These are phyloP conservation scores for Conistra vaccinii DNA, from an alignment of 2,888 invertebrate species.

Conservation along the genomic window DNA sequence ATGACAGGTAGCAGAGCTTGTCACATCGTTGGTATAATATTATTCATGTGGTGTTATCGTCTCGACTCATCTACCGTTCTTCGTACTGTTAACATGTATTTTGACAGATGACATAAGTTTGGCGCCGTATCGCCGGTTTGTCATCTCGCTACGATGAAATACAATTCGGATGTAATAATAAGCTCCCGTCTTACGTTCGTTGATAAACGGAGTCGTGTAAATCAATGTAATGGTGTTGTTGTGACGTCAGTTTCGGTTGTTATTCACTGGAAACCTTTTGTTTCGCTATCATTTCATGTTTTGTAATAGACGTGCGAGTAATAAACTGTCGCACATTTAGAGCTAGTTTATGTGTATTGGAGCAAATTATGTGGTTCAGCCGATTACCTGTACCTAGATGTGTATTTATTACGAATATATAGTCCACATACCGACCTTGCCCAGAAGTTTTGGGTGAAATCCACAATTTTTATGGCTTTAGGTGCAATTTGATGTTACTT, in stretches of 20 bases:
- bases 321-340: constrained; percentile 30
- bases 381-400: constrained; percentile 14
- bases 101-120: constrained; percentile 91
- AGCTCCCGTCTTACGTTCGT: constrained; percentile 89
- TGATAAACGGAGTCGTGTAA: constrained; percentile 83
- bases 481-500: not conserved
- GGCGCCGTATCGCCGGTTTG: constrained; percentile 84
- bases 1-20: constrained; percentile 87
- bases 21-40: constrained; percentile 83
- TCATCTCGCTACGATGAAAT: constrained; percentile 86
- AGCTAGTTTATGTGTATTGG: constrained; percentile 6
- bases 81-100: constrained; percentile 89
- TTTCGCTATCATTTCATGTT: constrained; percentile 57
- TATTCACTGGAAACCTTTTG: constrained; percentile 62
- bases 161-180: constrained; percentile 89
- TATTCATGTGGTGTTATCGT: constrained; percentile 81
- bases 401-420: constrained; percentile 7
- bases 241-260: constrained; percentile 56
- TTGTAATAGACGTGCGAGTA: constrained; percentile 41
- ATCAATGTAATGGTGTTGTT: constrained; percentile 81
- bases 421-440: not conserved
- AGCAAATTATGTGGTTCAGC: constrained; percentile 30
- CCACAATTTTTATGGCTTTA: not conserved
- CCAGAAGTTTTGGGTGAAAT: not conserved
- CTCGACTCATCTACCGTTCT: constrained; percentile 77